phyloP scores from a whole-genome alignment of 2,797 vertebrate genomes.

The Dicrostonyx torquatus region DNA sequence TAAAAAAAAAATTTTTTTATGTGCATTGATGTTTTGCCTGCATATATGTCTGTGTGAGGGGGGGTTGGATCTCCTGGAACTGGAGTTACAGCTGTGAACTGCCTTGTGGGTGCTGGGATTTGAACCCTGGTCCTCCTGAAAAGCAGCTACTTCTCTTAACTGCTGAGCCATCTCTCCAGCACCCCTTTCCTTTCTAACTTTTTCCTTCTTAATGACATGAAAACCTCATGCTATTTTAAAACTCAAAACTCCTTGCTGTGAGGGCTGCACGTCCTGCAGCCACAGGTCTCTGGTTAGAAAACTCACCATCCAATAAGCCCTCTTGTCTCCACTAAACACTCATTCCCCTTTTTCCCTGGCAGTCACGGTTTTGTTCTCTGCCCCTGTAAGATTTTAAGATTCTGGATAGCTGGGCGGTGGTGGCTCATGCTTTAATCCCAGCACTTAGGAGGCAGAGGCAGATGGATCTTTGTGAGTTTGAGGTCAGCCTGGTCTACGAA shows the following conservation, averaged over 20 bases:
- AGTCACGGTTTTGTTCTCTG: not conserved
- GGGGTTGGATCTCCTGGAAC: not conserved
- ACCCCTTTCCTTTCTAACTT: not conserved
- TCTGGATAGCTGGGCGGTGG: not conserved
- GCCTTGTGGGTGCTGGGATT: not conserved
- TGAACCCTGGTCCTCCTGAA: not conserved
- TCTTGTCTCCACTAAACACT: not conserved
- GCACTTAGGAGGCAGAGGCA: not conserved
- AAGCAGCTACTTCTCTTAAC: not conserved
- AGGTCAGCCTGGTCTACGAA: not conserved
- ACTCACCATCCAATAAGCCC: not conserved
- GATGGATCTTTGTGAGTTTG: not conserved
- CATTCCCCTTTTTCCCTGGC: not conserved
- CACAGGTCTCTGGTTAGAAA: not conserved
- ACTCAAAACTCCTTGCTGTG: accelerated
- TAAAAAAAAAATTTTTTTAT: not conserved
- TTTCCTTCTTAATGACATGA: not conserved
- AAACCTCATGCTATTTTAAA: not conserved
- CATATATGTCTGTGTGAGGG: not conserved
- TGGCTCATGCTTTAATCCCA: not conserved
- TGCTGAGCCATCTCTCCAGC: not conserved
- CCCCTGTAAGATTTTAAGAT: not conserved
- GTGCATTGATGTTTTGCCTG: not conserved
- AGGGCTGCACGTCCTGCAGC: accelerated
- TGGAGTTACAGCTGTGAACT: not conserved